These are phyloP conservation scores for Luffia ferchaultella DNA, from an alignment of 2,888 invertebrate genomes.

Conservation along the genomic window DNA sequence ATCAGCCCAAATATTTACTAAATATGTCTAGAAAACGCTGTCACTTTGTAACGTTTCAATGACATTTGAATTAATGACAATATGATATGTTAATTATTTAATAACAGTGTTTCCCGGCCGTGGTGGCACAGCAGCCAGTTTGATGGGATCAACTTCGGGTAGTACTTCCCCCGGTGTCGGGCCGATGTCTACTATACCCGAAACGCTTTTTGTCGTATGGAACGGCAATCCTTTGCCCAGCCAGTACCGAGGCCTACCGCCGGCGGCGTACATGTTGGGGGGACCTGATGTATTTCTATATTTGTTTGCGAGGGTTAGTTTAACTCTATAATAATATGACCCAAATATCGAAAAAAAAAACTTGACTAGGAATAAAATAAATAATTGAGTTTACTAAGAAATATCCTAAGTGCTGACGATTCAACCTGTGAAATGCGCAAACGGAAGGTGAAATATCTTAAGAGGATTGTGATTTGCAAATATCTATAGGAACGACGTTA, in stretches of 20 bases:
- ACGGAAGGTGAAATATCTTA: too few species aligned
- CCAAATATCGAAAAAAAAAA: too few species aligned
- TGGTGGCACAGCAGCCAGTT: slow-evolving; percentile 1
- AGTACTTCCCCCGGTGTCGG: slow-evolving; percentile 10
- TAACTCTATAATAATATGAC: neutral
- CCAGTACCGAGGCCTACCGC: slow-evolving; percentile 58
- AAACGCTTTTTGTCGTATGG: slow-evolving; percentile 39
- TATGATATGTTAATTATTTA: neutral
- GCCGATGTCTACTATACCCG: slow-evolving; percentile 12
- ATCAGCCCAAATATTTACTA: too few species aligned
- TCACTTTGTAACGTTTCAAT: too few species aligned
- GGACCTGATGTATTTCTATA: slow-evolving; percentile 72
- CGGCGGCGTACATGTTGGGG: slow-evolving; percentile 66
- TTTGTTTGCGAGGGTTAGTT: slow-evolving; percentile 70
- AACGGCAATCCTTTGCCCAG: slow-evolving; percentile 31
- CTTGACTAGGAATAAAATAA: too few species aligned
- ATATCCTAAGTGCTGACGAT: too few species aligned
- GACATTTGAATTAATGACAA: too few species aligned
- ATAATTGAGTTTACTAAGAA: too few species aligned
- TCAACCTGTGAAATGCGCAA: too few species aligned
- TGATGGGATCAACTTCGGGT: slow-evolving; percentile 1
- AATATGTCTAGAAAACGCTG: too few species aligned
- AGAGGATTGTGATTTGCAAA: too few species aligned
- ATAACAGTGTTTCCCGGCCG: slow-evolving; percentile 5
- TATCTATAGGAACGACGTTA: too few species aligned